Conservation (phyloP, 2,797 vertebrate species). For the Pitangus sulphuratus region DNA sequence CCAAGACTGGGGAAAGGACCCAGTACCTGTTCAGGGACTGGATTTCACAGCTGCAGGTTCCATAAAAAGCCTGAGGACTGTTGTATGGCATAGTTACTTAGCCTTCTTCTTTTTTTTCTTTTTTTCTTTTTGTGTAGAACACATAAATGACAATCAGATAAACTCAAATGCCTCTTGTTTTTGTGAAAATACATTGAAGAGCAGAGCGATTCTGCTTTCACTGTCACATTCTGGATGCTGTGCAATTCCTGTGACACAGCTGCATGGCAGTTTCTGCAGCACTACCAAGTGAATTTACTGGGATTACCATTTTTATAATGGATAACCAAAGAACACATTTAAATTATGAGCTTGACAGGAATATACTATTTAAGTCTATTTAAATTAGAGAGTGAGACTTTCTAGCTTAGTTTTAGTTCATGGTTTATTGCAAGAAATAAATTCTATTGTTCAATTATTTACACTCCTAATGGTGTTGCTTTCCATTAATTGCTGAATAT, state of each 20-base stretch:
- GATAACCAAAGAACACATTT: neutral
- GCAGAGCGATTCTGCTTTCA: neutral
- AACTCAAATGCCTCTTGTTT: neutral
- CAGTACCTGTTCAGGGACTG: neutral
- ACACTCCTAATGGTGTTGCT: neutral
- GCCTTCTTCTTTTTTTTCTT: neutral
- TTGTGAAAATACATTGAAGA: neutral
- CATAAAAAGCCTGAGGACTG: neutral
- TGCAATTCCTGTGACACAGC: neutral
- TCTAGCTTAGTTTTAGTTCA: neutral
- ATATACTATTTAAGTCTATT: neutral
- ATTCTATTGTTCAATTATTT: slow-evolving; percentile 7
- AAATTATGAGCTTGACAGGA: neutral
- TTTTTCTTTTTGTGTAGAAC: neutral
- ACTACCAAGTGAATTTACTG: neutral
- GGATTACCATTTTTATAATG: neutral
- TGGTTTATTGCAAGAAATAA: neutral
- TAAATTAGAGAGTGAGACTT: neutral
- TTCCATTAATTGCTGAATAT: slow-evolving; percentile 14
- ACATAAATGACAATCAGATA: neutral
- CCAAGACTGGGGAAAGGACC: neutral
- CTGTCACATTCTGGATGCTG: neutral
- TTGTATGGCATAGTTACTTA: neutral
- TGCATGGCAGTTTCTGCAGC: neutral
- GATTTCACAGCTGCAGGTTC: neutral